Percentiles rank a stretch among this genome's conserved stretches.
These are phyloP conservation scores for Leptopilina syphax DNA, from an alignment of 2,888 invertebrate genomes.

Conservation along the genomic window DNA sequence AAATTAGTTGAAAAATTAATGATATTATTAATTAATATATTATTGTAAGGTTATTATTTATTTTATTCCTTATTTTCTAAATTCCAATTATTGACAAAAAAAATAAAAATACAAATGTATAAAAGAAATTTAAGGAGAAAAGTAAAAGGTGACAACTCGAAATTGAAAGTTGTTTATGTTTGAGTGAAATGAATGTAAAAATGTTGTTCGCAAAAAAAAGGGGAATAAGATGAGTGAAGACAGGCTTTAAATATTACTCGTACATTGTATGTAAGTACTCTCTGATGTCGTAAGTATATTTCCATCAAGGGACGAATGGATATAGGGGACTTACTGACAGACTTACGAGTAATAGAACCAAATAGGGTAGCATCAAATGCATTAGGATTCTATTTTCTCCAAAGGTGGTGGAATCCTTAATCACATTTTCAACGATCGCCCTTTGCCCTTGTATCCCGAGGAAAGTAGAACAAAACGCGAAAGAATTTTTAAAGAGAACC, in stretches of 20 bases:
- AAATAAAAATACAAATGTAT: too few species aligned
- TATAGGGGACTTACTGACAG: constrained; percentile 53
- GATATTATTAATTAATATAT: too few species aligned
- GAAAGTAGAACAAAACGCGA: constrained; percentile 19
- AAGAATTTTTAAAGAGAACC: constrained; percentile 5
- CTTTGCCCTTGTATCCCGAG: constrained; percentile 23
- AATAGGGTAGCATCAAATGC: constrained; percentile 73
- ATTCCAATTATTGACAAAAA: too few species aligned
- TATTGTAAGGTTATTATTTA: too few species aligned
- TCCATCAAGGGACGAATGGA: constrained; percentile 50
- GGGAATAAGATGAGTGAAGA: constrained; percentile 1
- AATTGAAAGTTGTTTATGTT: too few species aligned
- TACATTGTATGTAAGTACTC: constrained; percentile 52
- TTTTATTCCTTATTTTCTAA: too few species aligned
- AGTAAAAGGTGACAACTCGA: not conserved
- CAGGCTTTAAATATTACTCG: constrained; percentile 19
- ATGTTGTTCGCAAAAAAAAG: not conserved
- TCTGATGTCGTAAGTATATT: constrained; percentile 67
- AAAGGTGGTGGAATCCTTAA: constrained; percentile 69
- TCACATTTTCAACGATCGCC: constrained; percentile 69
- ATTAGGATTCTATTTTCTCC: constrained; percentile 75
- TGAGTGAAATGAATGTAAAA: not conserved
- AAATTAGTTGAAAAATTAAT: too few species aligned
- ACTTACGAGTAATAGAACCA: constrained; percentile 73
- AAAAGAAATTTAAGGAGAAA: not conserved